A percentile compares a stretch with the other conserved stretches of the same genome.
Evolutionary conservation across 2,113 vertebrate species (phyloP).

Genomic region (Silurus asotus): DNA sequence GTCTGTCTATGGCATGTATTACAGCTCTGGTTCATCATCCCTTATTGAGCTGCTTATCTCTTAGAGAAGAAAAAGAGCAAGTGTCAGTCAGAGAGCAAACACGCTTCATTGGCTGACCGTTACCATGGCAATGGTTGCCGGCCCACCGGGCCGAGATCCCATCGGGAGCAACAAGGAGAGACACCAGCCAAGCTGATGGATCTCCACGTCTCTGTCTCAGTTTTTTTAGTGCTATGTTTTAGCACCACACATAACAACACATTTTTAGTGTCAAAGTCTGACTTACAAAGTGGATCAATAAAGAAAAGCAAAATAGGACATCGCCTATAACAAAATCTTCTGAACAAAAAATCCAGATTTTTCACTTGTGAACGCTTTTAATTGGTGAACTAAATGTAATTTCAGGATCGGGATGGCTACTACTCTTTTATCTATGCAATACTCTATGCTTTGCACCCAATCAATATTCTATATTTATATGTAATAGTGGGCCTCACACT

Average conservation of each 20-base stretch:
- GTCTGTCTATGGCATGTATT: not conserved
- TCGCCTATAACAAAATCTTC: not conserved
- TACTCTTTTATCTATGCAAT: not conserved
- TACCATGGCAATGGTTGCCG: conserved; percentile 49
- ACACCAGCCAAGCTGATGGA: conserved; percentile 30
- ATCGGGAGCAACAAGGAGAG: conserved; percentile 26
- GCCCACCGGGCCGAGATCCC: conserved; percentile 38
- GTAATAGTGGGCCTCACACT: not conserved
- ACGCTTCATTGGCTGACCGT: conserved; percentile 47
- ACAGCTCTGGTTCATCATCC: conserved; percentile 19
- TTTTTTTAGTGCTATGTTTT: not conserved
- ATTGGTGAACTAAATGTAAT: not conserved
- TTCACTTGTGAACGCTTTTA: not conserved
- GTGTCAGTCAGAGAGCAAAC: conserved; percentile 50
- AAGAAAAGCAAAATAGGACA: not conserved
- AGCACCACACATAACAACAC: not conserved
- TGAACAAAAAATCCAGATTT: not conserved
- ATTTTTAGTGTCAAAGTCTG: not conserved
- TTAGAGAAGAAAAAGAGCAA: conserved; percentile 44
- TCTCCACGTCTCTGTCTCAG: not conserved
- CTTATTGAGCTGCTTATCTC: conserved; percentile 27
- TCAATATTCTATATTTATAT: not conserved
- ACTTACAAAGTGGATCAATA: not conserved
- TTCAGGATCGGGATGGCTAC: not conserved
- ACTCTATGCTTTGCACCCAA: not conserved